Percentiles rank a stretch among this genome's conserved stretches.
Evolutionary conservation across 2,888 invertebrate species (phyloP).

Genomic region (Peribatodes rhomboidaria): DNA sequence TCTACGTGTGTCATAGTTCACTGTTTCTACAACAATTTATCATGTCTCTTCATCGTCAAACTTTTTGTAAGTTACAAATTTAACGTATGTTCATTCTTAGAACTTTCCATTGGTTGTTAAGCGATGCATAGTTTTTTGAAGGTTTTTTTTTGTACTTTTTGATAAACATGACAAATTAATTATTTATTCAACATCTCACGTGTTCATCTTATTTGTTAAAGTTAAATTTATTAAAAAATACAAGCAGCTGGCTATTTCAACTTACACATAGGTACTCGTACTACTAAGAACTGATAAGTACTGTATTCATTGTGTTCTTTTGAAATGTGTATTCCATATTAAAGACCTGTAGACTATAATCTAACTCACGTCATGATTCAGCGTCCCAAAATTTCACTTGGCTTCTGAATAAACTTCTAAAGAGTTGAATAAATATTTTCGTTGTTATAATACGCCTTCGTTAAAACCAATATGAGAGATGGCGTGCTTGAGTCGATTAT

Average conservation of each 20-base stretch:
- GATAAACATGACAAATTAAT: conserved; percentile 25
- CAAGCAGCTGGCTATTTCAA: not conserved
- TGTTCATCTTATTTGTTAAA: not conserved
- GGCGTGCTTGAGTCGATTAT: conserved; percentile 63
- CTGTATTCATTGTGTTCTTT: not conserved
- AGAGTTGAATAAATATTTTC: conserved; percentile 38
- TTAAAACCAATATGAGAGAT: conserved; percentile 55
- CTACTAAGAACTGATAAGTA: not conserved
- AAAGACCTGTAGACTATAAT: conserved; percentile 1
- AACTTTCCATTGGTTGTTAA: conserved; percentile 18
- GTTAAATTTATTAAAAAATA: not conserved
- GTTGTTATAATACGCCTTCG: conserved; percentile 54
- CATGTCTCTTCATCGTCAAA: conserved; percentile 63
- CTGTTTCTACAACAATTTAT: conserved; percentile 77
- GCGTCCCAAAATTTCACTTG: conserved; percentile 20
- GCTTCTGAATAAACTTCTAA: conserved; percentile 23
- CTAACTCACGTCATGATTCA: not conserved
- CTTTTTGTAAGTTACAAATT: conserved; percentile 50
- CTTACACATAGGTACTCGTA: too few species aligned
- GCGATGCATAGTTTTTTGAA: conserved; percentile 33
- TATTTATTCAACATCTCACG: conserved; percentile 2
- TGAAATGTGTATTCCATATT: not conserved
- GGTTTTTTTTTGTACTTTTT: conserved; percentile 26
- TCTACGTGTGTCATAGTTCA: conserved; percentile 78
- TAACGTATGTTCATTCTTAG: conserved; percentile 22